Evolutionary conservation across 92 coral and sea anemone species (phyloP).

Genomic region (Porites divaricata): DNA sequence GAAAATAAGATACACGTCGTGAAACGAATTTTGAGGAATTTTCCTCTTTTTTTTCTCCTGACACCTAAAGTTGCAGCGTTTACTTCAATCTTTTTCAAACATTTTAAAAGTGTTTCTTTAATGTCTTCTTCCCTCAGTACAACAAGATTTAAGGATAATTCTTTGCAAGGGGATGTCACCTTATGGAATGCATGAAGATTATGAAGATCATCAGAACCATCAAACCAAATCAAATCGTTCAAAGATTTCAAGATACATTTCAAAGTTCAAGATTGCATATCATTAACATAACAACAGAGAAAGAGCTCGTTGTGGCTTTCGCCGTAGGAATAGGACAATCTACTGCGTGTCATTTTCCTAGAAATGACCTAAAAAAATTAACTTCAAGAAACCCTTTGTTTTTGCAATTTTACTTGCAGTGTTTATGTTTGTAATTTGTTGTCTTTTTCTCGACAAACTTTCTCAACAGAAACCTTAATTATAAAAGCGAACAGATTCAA

Average conservation of each 20-base stretch:
- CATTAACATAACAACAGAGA: slow-evolving; percentile 3
- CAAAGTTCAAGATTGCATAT: slow-evolving; percentile 7
- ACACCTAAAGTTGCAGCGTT: slow-evolving; percentile 3
- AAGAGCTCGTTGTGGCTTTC: background rate
- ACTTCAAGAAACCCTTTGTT: background rate
- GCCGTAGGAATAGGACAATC: background rate
- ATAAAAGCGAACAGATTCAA: background rate
- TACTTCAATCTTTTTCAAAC: slow-evolving; percentile 1
- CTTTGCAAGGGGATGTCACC: slow-evolving; percentile 11
- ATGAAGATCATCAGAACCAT: slow-evolving; percentile 3
- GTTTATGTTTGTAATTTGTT: slow-evolving; percentile 10
- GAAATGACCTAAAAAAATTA: background rate
- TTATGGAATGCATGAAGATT: background rate
- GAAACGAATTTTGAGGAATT: background rate
- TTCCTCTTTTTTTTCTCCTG: slow-evolving; percentile 2
- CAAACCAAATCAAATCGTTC: slow-evolving; percentile 6
- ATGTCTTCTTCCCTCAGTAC: background rate
- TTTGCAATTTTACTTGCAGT: background rate
- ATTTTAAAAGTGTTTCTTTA: background rate
- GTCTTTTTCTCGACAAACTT: slow-evolving; percentile 18
- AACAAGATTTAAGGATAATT: background rate
- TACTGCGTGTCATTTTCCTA: slow-evolving; percentile 7
- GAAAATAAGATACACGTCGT: background rate
- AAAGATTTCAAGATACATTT: slow-evolving; percentile 12
- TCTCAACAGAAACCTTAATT: slow-evolving; percentile 15